Base-by-base conservation (phyloP, 2,888 invertebrate genomes). In the Perithous albicinctus region DNA sequence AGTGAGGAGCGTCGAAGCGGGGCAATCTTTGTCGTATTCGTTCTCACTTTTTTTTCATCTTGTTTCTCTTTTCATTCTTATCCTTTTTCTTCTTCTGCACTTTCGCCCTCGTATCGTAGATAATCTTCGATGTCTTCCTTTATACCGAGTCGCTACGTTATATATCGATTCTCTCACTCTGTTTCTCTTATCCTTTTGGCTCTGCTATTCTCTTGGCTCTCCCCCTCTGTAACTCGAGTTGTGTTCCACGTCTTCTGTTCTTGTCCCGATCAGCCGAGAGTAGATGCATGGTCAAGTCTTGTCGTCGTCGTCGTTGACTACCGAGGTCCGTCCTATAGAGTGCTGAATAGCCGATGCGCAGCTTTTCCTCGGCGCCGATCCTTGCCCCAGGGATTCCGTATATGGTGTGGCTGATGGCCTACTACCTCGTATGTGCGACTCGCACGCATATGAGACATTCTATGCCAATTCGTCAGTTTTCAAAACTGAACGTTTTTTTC, bases 391-490 rank as follows among this genome's bases (percentile, higher is more conserved):
- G 86, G 84, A 84, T 85, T 66, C 88, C 89, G 85, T 90, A 88
- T 90, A 89, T 87, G 89, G 90, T 74, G n/a, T n/a, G n/a, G n/a
- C n/a, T n/a, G 63, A 18, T 87, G 90, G 86, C 86, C 86, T 86
- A 87, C 88, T 86, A 86, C 85, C 85, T 86, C 77, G 84, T 59
- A 74, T 75, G 69, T 69, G 78, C 85, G 67, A 66, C 23, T 54
- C 69, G 54, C 63, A 56, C 61, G 73, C 73, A 78, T 72, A 41
- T n/a, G n/a, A n/a, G n/a, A n/a, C n/a, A n/a, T n/a, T n/a, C n/a
- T n/a, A n/a, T n/a, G n/a, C n/a, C n/a, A n/a, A n/a, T n/a, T n/a
- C n/a, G n/a, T n/a, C n/a, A n/a, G n/a, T n/a, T n/a, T n/a, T n/a
- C n/a, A n/a, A n/a, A n/a, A n/a, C n/a, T n/a, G n/a, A n/a, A n/a